Conservation (phyloP, 2,797 vertebrate species). For the Euthynnus affinis region DNA sequence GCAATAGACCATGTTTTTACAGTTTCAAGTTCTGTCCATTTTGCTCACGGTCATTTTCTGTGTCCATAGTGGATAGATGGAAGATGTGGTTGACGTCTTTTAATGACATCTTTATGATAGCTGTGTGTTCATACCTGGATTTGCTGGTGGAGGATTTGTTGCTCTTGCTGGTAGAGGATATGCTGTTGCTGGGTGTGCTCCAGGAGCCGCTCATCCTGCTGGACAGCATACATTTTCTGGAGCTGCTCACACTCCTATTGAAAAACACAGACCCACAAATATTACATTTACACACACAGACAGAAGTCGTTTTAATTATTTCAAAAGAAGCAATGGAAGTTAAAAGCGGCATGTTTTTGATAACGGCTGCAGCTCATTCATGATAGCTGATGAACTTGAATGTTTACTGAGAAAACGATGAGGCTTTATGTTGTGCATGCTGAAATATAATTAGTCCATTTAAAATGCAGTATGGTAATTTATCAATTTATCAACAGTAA, state of each 20-base stretch:
- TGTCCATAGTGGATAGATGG: too few species aligned
- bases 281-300: conserved; percentile 9
- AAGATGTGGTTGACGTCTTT: not conserved
- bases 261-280: conserved; percentile 24
- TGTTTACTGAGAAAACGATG: too few species aligned
- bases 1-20: too few species aligned
- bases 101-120: not conserved
- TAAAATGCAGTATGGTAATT: not conserved
- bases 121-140: conserved; percentile 72
- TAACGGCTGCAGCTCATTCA: not conserved
- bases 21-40: too few species aligned
- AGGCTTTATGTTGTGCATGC: not conserved
- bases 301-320: not conserved
- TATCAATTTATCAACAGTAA: not conserved
- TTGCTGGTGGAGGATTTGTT: conserved; percentile 86
- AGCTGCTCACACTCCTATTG: conserved; percentile 97
- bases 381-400: not conserved
- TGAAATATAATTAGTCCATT: not conserved
- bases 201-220: conserved; percentile 92
- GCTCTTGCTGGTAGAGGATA: conserved; percentile 98
- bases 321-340: not conserved
- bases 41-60: too few species aligned
- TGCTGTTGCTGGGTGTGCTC: conserved; percentile 99
- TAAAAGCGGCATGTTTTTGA: not conserved
- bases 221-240: conserved; percentile 95